Evolutionary conservation across 1,140 invertebrate genomes (phyloP).

Genomic region (Lepeophtheirus salmonis): DNA sequence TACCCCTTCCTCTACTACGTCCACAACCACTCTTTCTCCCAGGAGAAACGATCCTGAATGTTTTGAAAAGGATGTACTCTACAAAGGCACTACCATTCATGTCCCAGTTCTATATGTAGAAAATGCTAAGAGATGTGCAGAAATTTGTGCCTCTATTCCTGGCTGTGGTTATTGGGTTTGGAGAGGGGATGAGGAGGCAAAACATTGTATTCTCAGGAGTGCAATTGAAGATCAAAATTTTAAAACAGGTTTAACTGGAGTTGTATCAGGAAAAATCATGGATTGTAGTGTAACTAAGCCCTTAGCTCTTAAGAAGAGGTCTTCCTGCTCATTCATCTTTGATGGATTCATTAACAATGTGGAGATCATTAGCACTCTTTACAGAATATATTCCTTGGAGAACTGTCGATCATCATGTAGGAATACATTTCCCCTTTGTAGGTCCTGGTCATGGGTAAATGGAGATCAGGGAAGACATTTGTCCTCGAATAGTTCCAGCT

Average conservation of each 20-base stretch:
- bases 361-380: not conserved
- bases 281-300: not conserved
- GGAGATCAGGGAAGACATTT: not conserved
- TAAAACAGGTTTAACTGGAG: not conserved
- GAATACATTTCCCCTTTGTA: not conserved
- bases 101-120: not conserved
- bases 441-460: not conserved
- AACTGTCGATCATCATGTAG: not conserved
- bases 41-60: not conserved
- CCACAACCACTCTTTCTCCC: not conserved
- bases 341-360: not conserved
- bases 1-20: too few relatives aligned
- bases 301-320: not conserved
- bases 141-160: not conserved
- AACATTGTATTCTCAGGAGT: not conserved
- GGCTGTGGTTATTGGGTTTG: not conserved
- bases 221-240: not conserved
- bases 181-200: not conserved
- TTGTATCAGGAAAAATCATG: not conserved
- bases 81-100: not conserved
- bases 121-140: not conserved
- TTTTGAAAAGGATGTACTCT: not conserved
- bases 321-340: not conserved
- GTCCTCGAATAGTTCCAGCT: not conserved
- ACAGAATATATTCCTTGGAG: not conserved